Evolutionary conservation across 2,797 vertebrate species (phyloP).

Genomic region (Rhinogobio ventralis): DNA sequence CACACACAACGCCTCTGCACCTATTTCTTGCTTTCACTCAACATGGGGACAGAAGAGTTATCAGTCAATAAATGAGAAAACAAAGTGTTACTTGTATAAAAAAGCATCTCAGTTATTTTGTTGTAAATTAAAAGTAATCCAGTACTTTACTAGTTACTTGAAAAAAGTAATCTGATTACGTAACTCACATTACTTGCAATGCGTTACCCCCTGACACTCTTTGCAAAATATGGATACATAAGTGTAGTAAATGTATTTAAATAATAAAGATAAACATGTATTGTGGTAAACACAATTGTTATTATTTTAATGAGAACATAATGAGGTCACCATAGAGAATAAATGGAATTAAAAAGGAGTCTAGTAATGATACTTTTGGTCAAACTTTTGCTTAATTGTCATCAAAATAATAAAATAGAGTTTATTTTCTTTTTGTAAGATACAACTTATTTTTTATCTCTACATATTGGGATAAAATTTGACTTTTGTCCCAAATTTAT

Average conservation of each 20-base stretch:
- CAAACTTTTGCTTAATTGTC: not conserved
- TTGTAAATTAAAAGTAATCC: not conserved
- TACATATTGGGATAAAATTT: not conserved
- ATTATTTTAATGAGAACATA: not conserved
- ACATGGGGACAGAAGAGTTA: not conserved
- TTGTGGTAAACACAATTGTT: not conserved
- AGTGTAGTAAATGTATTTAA: not conserved
- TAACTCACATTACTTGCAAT: not conserved
- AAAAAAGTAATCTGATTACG: not conserved
- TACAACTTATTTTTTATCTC: not conserved
- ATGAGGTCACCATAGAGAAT: not conserved
- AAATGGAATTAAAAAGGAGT: not conserved
- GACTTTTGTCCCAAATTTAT: not conserved
- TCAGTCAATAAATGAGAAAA: not conserved
- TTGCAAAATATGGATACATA: not conserved
- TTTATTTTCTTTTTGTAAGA: not conserved
- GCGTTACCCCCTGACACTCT: not conserved
- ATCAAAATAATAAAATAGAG: not conserved
- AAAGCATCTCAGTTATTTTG: not conserved
- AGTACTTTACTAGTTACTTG: not conserved
- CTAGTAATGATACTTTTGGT: not conserved
- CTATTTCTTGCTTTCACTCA: not conserved
- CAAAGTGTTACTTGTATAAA: not conserved
- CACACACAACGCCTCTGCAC: not conserved
- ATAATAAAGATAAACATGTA: not conserved